phyloP scores from a whole-genome alignment of 2,113 vertebrate genomes.

The Podarcis cretensis region DNA sequence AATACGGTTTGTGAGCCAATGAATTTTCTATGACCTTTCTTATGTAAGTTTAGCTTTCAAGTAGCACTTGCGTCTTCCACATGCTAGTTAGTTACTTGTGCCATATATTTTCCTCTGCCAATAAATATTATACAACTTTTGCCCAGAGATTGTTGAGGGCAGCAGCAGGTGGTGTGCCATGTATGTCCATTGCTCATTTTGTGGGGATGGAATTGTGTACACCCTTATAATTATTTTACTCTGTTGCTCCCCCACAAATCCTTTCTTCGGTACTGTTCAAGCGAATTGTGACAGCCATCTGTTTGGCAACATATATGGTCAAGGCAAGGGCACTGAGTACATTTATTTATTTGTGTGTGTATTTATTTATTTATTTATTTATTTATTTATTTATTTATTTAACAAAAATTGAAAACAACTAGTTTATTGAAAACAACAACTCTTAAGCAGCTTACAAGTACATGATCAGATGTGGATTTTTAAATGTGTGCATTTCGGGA shows the following conservation, averaged over 20 bases:
- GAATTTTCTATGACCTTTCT: constrained; percentile 13
- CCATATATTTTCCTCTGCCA: neutral
- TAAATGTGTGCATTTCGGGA: neutral
- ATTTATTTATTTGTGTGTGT: no score
- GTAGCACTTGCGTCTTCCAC: neutral
- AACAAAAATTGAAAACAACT: no score
- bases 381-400: no score
- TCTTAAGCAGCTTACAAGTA: no score
- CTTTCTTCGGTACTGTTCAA: neutral
- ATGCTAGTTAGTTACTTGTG: constrained; percentile 6
- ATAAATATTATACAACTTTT: constrained; percentile 2
- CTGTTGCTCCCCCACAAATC: neutral
- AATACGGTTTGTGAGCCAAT: neutral
- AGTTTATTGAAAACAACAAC: no score
- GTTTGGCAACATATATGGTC: neutral
- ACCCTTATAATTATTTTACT: neutral
- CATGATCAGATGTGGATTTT: neutral
- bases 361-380: no score
- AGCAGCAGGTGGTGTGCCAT: neutral
- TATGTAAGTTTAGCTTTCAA: neutral
- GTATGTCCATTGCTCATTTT: neutral
- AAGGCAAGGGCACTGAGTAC: neutral
- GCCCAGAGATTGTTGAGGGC: neutral
- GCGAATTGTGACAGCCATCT: neutral
- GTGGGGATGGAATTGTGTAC: neutral